A percentile compares a stretch with the other conserved stretches of the same genome.
phyloP scores from a whole-genome alignment of 2,113 vertebrate genomes.

The Erinaceus europaeus region DNA sequence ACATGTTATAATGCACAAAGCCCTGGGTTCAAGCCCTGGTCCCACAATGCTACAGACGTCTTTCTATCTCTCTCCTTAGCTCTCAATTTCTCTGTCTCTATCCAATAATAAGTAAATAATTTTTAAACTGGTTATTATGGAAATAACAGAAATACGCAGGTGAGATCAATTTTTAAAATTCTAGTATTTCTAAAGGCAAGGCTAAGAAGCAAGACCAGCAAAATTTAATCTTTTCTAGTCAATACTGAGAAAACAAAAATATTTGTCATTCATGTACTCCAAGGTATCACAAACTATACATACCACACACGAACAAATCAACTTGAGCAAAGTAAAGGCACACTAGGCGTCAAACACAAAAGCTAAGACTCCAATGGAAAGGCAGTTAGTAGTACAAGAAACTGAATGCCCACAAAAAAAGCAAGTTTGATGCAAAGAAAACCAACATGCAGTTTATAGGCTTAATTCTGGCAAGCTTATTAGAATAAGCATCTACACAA shows the following conservation, averaged over 20 bases:
- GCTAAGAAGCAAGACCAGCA: not conserved
- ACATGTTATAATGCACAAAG: too few species aligned
- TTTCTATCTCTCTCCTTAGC: too few species aligned
- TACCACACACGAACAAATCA: conserved; percentile 9
- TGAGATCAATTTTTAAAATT: too few species aligned
- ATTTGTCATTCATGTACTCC: not conserved
- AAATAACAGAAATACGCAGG: too few species aligned
- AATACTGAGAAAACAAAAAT: not conserved
- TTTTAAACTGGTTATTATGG: too few species aligned
- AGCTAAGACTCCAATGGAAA: not conserved
- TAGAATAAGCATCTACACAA: conserved; percentile 1
- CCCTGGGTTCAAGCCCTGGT: too few species aligned
- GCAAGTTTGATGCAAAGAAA: conserved; percentile 18
- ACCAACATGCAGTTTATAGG: not conserved
- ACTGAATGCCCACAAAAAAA: not conserved
- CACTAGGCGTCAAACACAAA: conserved; percentile 3
- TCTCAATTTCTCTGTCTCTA: too few species aligned
- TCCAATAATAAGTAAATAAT: too few species aligned
- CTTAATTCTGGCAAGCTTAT: not conserved
- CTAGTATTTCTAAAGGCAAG: too few species aligned
- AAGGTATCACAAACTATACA: not conserved
- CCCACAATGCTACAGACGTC: too few species aligned
- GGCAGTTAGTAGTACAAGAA: not conserved
- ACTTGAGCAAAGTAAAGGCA: conserved; percentile 19
- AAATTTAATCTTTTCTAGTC: conserved; percentile 33